Percentiles rank a stretch among this genome's conserved stretches.
phyloP scores from a whole-genome alignment of 2,888 invertebrate genomes.

The Campoplex nolae region DNA sequence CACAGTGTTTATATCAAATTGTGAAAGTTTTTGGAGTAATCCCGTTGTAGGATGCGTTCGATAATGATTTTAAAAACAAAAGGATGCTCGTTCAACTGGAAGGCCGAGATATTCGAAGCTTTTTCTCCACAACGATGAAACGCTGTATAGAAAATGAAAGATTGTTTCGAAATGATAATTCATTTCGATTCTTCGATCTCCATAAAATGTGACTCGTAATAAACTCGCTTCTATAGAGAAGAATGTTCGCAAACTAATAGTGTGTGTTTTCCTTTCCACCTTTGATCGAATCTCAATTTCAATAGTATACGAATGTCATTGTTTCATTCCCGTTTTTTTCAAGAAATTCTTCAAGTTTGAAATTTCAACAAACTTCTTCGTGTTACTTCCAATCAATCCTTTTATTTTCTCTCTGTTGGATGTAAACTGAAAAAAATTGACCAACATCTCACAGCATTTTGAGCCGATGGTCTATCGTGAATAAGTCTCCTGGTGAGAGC shows the following conservation, averaged over 20 bases:
- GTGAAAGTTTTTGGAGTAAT: slow-evolving; percentile 42
- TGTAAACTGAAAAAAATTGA: background rate
- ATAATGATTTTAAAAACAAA: slow-evolving; percentile 42
- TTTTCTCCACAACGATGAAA: background rate
- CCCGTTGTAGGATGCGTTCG: background rate
- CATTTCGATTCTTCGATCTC: background rate
- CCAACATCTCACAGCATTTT: background rate
- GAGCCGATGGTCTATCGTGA: background rate
- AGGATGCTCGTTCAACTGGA: background rate
- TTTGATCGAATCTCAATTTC: background rate
- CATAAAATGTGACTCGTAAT: background rate
- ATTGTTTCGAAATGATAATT: background rate
- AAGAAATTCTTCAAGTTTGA: background rate
- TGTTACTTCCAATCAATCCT: background rate
- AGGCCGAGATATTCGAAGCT: background rate
- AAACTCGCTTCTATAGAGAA: background rate
- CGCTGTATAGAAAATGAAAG: too few relatives aligned
- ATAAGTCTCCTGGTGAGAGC: slow-evolving; percentile 30
- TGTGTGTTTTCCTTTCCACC: background rate
- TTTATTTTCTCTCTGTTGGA: background rate
- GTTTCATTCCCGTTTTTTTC: background rate
- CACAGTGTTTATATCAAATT: slow-evolving; percentile 36
- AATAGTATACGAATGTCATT: background rate
- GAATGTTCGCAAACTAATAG: too few relatives aligned
- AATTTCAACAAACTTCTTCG: background rate